Evolutionary conservation across 2,888 invertebrate genomes (phyloP), one percentile per base, ranked within the genome.

Genomic region (Polia nebulosa): DNA sequence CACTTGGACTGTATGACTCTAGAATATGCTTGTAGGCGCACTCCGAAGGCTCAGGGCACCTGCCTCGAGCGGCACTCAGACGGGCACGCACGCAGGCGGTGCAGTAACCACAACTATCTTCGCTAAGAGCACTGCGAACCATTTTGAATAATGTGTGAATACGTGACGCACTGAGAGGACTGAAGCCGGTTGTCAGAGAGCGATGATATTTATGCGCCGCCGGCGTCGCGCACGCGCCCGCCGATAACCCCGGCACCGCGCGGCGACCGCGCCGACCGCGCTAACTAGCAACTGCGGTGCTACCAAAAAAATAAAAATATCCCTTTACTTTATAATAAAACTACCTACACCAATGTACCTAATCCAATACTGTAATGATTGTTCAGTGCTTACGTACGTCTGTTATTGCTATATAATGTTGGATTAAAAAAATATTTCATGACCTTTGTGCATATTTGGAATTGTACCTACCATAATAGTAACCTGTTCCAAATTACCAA

Each of bases 21-120:
- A 96, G 80, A 61, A 96, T 96, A 76, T 96, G 96, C 83, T 95
- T 95, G 85, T 96, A 96, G 15, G 95, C 95, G 73, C 96, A 96
- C 86, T 95, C 94, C 72, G 93, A 74, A 7, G 91, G 92, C 69
- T 95, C 95, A 2, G 95, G 93, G 67, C 85, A 90, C 41, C 96
- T 89, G 5, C 96, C 96, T 27, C 95, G 90, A 32, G 94, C 95
- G 9, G 89, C 91, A 82, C 91, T 89, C 49, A 96, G 81, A 22
- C 96, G 91, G 72, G 92, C 85, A 20, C 95, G 94, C 57, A 96
- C 93, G 82, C 96, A 96, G 47, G 95, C 92, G 81, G 88, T 90
- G 87, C 96, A 96, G 73, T 95, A 96, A 27, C 96, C 96, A 88
- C 96, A 96, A 74, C 88, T 92, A 65, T 94, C 93, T 78, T 90